A percentile compares a stretch with the other conserved stretches of the same genome.
Conservation (phyloP, 2,113 vertebrate species). For the Geococcyx californianus region DNA sequence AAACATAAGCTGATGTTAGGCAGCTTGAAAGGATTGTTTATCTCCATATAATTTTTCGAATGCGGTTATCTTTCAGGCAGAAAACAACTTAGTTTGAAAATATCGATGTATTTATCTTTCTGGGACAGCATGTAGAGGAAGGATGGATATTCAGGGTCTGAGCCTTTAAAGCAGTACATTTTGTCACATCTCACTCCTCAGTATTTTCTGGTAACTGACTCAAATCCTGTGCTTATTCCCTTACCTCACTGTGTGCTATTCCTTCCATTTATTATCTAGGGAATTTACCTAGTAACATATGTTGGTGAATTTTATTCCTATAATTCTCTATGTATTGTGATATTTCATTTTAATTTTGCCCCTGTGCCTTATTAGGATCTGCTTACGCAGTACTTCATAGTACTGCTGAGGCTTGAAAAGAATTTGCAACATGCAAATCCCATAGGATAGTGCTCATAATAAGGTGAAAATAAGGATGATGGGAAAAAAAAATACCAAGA, state of each 20-base stretch:
- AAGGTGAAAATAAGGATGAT: background rate
- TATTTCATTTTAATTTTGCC: background rate
- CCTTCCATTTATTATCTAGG: background rate
- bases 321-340: background rate
- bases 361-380: background rate
- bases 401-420: background rate
- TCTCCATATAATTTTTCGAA: background rate
- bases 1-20: background rate
- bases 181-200: background rate
- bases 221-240: background rate
- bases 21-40: background rate
- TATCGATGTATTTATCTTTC: background rate
- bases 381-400: background rate
- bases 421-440: background rate
- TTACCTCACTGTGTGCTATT: background rate
- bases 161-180: background rate
- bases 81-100: background rate
- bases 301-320: background rate
- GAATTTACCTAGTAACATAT: background rate
- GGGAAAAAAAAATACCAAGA: background rate
- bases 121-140: background rate
- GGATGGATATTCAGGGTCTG: background rate
- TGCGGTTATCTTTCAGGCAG: background rate
- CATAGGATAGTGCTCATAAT: background rate
- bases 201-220: background rate